Percentiles rank a stretch among this genome's conserved stretches.
phyloP scores from a whole-genome alignment of 2,888 invertebrate species.

The Elysia crispata region DNA sequence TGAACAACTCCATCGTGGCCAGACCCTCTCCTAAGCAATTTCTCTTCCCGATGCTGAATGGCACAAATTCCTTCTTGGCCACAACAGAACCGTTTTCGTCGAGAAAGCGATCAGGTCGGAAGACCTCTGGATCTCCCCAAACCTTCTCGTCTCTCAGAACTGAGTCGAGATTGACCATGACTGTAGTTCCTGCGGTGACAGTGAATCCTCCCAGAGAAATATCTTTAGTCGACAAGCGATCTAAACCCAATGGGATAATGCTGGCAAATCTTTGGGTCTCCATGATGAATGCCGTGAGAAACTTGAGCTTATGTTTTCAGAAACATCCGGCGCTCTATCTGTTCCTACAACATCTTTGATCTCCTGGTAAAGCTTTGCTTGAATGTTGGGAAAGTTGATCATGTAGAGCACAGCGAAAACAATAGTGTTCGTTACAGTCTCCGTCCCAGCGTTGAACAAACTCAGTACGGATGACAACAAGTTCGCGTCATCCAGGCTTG shows the following conservation, averaged over 20 bases:
- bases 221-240: conserved; percentile 56
- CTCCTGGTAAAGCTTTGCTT: too few species aligned
- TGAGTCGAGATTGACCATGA: conserved; percentile 45
- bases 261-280: conserved; percentile 63
- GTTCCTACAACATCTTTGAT: too few species aligned
- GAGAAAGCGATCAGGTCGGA: conserved; percentile 44
- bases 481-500: too few species aligned
- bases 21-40: conserved; percentile 43
- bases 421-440: too few species aligned
- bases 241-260: conserved; percentile 57
- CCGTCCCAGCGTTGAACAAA: too few species aligned
- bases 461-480: too few species aligned
- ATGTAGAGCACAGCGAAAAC: too few species aligned
- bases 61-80: conserved; percentile 42
- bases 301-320: conserved; percentile 55
- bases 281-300: conserved; percentile 65
- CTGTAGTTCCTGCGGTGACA: conserved; percentile 62
- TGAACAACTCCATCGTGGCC: conserved; percentile 33
- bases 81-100: conserved; percentile 41
- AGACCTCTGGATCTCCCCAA: conserved; percentile 44
- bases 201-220: conserved; percentile 59
- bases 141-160: conserved; percentile 45
- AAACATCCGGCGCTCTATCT: too few species aligned
- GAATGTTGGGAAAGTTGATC: too few species aligned
- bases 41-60: conserved; percentile 43